Percentiles rank a stretch among this genome's conserved stretches.
Conservation (phyloP, 2,113 vertebrate genomes). For the Leucoraja erinaceus region DNA sequence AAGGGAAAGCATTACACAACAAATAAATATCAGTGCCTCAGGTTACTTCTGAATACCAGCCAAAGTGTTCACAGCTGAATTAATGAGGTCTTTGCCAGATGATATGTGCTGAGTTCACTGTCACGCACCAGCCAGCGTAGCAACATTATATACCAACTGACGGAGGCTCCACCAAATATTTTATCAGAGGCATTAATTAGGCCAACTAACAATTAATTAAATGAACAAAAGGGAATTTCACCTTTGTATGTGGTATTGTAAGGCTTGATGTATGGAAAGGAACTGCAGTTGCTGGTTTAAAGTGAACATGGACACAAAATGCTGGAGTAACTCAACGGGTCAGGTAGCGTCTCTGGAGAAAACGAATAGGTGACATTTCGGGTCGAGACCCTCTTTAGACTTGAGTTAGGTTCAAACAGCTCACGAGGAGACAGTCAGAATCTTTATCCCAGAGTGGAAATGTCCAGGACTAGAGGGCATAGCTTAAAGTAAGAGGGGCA, state of each 20-base stretch:
- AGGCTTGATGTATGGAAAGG: neutral
- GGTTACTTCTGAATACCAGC: neutral
- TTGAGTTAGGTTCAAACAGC: neutral
- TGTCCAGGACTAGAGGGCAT: no score
- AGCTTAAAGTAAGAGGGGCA: no score
- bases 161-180: neutral
- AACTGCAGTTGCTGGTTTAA: no score
- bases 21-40: conserved; percentile 1
- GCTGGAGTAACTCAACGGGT: no score
- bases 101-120: neutral
- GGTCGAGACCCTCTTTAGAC: no score
- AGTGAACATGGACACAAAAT: no score
- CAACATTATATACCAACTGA: neutral
- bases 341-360: no score
- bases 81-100: neutral
- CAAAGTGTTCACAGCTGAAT: neutral
- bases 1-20: neutral
- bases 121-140: neutral
- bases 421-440: no score
- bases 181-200: neutral
- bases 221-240: neutral
- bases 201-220: neutral
- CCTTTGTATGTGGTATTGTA: neutral
- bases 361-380: no score
- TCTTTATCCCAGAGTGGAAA: no score